Conservation (phyloP, 2,113 vertebrate genomes). For the Alexandromys fortis region DNA sequence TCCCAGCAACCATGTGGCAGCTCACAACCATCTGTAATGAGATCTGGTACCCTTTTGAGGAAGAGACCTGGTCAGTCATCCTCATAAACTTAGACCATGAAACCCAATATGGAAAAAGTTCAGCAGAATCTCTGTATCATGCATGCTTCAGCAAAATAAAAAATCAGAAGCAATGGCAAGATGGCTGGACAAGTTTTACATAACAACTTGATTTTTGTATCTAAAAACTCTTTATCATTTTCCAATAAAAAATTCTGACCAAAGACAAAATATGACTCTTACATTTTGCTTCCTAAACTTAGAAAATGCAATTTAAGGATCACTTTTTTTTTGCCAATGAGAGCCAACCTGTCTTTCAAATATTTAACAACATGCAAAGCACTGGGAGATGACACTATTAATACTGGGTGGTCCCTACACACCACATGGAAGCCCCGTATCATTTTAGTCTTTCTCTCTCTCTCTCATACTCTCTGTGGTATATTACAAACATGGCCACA, state of each 20-base stretch:
- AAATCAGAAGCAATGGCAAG: no score
- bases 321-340: not conserved
- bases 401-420: not conserved
- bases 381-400: not conserved
- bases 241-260: constrained; percentile 10
- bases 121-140: no score
- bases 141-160: no score
- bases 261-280: not conserved
- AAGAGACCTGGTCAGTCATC: no score
- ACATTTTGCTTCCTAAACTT: not conserved
- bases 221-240: not conserved
- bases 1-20: no score
- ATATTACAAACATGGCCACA: not conserved
- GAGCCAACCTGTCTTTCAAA: not conserved
- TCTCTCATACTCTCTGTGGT: not conserved
- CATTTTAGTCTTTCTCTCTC: not conserved
- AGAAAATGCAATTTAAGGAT: not conserved
- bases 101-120: no score
- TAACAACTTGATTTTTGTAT: not conserved
- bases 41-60: no score
- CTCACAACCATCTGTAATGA: no score
- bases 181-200: not conserved
- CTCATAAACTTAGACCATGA: no score
- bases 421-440: no score
- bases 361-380: not conserved